Evolutionary conservation across 2,113 vertebrate genomes (phyloP).

Genomic region (Natator depressus): DNA sequence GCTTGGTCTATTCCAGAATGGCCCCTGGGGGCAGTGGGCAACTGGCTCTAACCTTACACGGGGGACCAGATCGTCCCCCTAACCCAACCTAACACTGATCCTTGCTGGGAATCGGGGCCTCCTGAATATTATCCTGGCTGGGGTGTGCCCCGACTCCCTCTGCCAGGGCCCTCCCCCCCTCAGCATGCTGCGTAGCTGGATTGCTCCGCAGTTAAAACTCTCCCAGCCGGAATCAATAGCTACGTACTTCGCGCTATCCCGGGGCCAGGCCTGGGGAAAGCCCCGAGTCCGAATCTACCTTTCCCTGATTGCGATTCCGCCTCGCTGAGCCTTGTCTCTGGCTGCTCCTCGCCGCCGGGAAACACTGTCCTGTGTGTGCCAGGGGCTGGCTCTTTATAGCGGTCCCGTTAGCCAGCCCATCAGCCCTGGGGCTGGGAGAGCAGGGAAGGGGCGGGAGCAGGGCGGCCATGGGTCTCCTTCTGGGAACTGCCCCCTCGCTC

Average conservation of each 20-base stretch:
- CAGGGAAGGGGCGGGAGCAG: not conserved
- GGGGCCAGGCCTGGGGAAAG: fast-evolving
- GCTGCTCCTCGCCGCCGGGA: not conserved
- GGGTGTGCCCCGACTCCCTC: not conserved
- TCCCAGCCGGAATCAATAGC: not conserved
- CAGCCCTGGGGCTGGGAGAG: not conserved
- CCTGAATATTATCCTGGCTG: not conserved
- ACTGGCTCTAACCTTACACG: not conserved
- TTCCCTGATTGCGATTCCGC: too few relatives aligned
- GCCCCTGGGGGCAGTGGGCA: not conserved
- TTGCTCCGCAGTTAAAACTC: not conserved
- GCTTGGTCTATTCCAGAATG: not conserved
- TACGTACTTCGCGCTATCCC: too few relatives aligned
- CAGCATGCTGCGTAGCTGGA: fast-evolving
- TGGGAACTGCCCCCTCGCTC: not conserved
- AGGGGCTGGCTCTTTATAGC: too few relatives aligned
- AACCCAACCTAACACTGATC: too few relatives aligned
- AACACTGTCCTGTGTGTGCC: not conserved
- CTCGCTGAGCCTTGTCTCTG: not conserved
- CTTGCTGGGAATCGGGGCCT: not conserved
- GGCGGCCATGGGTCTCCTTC: not conserved
- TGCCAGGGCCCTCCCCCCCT: too few relatives aligned
- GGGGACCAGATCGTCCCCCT: not conserved
- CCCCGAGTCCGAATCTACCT: not conserved
- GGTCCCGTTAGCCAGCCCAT: not conserved